Evolutionary conservation across 2,797 vertebrate genomes (phyloP), one percentile per base, ranked within the genome.

Genomic region (Vultur gryphus): DNA sequence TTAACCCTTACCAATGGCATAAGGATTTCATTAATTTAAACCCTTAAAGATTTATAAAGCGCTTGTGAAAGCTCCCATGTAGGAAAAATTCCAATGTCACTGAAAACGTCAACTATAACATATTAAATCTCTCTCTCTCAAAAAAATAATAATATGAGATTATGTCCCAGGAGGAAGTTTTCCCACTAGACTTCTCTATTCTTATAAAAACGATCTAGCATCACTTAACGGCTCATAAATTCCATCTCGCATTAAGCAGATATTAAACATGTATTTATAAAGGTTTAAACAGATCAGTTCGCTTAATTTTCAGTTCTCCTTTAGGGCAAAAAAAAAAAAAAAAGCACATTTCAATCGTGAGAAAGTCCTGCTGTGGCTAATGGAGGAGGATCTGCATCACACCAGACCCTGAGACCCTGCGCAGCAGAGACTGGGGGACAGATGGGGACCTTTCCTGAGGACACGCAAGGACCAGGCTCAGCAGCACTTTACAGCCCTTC

Each of bases 81-180:
- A 95, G 89, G 93, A 97, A 97, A 92, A 93, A 93, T 75, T 49
- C 96, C 80, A 89, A 37, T 89, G 94, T 93, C 96, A 91, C 91
- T 61, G 93, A 44, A 62, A 94, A 95, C 70, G 75, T 93, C 96
- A 95, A 57, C 85, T 89, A 7, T 66, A 92, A 95, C 93, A 71
- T 90, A 95, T 87, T 93, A 91, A 92, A 95, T 93, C 90, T 90
- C 75, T 95, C 72, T 75, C 77, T 95, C 61, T 96, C 80, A 92
- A 97, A 95, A 96, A 93, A 95, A 95, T 87, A 91, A 95, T 93
- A 97, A 89, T 91, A 98, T 62, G 95, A 96, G 95, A 97, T 97
- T 98, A 95, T 82, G 91, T 98, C 97, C 97, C 97, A 96, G 86
- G 96, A 98, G 98, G 96, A 97, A 97, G 95, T 96, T 91, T 96